These are phyloP conservation scores for Cirrhinus mrigala DNA, from an alignment of 2,797 vertebrate genomes.

Conservation along the genomic window DNA sequence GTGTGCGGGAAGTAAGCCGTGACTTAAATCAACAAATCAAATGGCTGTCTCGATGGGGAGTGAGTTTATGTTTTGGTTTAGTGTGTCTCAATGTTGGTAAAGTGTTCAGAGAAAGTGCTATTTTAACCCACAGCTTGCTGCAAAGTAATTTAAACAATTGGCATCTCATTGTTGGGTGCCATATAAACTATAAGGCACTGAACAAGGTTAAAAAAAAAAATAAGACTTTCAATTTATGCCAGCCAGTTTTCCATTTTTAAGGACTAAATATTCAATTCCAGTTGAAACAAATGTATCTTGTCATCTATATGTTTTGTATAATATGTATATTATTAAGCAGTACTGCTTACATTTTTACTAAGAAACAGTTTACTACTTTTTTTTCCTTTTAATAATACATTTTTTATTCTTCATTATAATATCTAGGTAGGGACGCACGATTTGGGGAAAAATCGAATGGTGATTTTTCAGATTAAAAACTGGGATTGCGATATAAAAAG, in stretches of 20 bases:
- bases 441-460: too few species aligned
- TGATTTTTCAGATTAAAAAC: background rate
- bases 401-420: too few species aligned
- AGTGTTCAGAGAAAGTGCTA: background rate
- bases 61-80: conserved; percentile 26
- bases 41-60: background rate
- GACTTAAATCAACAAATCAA: conserved; percentile 34
- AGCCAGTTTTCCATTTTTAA: conserved; percentile 90
- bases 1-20: background rate
- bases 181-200: conserved; percentile 67
- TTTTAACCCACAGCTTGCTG: conserved; percentile 70
- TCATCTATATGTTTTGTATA: too few species aligned
- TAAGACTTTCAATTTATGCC: conserved; percentile 88
- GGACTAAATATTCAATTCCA: conserved; percentile 82
- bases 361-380: too few species aligned
- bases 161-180: conserved; percentile 83
- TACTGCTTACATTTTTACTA: too few species aligned
- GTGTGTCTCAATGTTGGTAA: conserved; percentile 34
- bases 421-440: too few species aligned
- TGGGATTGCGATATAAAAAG: background rate
- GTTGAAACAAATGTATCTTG: conserved; percentile 75
- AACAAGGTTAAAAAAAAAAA: conserved; percentile 79
- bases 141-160: conserved; percentile 89
- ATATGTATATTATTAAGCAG: too few species aligned
- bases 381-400: too few species aligned